phyloP scores from a whole-genome alignment of 2,797 vertebrate genomes.

The Acanthiza pusilla region DNA sequence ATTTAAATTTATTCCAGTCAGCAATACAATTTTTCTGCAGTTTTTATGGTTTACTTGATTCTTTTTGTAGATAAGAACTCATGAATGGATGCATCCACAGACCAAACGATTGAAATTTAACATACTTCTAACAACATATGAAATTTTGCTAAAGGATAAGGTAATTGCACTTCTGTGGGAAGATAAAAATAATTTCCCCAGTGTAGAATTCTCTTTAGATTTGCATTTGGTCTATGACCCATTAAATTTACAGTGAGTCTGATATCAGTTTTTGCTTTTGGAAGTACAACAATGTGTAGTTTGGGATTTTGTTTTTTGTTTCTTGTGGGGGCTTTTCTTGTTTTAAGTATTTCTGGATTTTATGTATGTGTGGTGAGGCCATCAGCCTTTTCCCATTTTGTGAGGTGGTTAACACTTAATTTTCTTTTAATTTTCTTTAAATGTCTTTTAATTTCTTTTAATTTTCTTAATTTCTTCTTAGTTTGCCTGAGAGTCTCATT shows the following conservation, averaged over 20 bases:
- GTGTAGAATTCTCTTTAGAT: background rate
- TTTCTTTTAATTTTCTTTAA: no score
- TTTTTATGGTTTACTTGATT: background rate
- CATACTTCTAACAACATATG: conserved; percentile 94
- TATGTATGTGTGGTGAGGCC: background rate
- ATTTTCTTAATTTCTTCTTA: no score
- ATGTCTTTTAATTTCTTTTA: no score
- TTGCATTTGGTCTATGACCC: background rate
- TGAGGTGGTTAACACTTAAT: background rate
- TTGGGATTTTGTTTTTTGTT: background rate
- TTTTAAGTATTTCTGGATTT: background rate
- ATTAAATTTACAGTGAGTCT: background rate
- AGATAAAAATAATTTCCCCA: background rate
- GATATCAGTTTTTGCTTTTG: background rate
- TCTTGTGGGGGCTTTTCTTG: fast-evolving
- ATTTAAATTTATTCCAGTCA: background rate
- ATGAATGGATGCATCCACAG: conserved; percentile 97
- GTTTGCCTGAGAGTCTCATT: background rate
- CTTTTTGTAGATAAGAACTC: conserved; percentile 87
- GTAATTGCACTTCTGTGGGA: conserved; percentile 57
- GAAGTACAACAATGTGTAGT: fast-evolving
- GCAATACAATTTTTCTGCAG: background rate
- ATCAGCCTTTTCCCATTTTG: background rate
- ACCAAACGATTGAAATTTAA: conserved; percentile 95
- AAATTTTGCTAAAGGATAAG: conserved; percentile 98